Base-by-base conservation (phyloP, 1,140 invertebrate genomes). In the Sycobia sp. region DNA sequence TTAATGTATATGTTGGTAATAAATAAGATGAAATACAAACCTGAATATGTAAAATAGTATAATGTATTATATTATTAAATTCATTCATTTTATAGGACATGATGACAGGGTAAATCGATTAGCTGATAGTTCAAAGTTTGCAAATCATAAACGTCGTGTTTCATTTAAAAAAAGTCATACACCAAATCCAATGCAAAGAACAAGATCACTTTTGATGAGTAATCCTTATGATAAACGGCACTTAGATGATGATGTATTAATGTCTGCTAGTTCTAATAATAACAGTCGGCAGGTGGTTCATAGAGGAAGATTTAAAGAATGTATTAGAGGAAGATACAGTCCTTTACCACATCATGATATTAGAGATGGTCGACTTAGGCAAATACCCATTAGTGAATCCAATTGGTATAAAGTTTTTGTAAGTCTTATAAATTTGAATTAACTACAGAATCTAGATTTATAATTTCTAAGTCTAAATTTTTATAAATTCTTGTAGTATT, bases 331-430 rank as follows among this genome's bases (percentile, higher is more conserved):
- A 29, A 70, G 75, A 64, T 69, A 70, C 5, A 75, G 71, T 34
- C 69, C 71, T 20, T 54, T 74, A 13, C 71, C 74, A 2, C 62
- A 62, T 2, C 66, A 60, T 38, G 50, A 66, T 14, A 58, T 61
- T 7, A 69, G 71, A 62, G 56, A 54, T 29, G 58, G 59, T 8
- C 41, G 58, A n/a, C 27, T 23, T 7, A 44, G 41, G 58, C 29
- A 27, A 38, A 22, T 43, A 61, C 44, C 57, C 18, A 1, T 71
- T 1, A 54, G 39, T 7, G 69, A 73, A 25, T 38, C 83, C 5
- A 83, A 80, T 25, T 89, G 86, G 86, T 89, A 86, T 72, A 85
- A 84, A 77, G 79, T 89, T 8, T 82, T 76, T n/a, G 83, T 84
- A 76, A 78, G 82, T 53, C 13, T 59, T 61, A n/a, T 32, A 38